Evolutionary conservation across 1,140 invertebrate species (phyloP), one percentile per base, ranked within the genome.

Genomic region (Drosophila ercepeae): DNA sequence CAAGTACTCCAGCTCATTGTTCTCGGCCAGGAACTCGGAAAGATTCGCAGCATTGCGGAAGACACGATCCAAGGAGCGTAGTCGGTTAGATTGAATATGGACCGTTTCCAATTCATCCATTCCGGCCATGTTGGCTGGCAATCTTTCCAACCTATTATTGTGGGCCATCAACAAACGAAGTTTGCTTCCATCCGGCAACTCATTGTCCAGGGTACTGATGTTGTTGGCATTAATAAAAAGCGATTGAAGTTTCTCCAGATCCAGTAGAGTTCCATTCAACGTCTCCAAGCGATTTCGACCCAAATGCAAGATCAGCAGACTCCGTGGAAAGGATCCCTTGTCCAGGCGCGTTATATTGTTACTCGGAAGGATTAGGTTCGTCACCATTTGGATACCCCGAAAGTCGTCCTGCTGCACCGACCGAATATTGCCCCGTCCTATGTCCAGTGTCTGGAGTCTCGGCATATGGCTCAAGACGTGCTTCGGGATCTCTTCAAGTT

Each of bases 221-320:
- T 95, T 93, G 84, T 97, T 97, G 14, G 93, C 92, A 84, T 96
- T 96, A 21, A 96, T 93, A 51, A 96, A 94, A 32, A 97, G 92
- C 94, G 95, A 96, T 78, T 95, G 94, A 11, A 97, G 91, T 51
- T 95, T 93, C 65, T 94, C 93, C 25, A 96, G 82, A 51, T 95
- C 94, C 55, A 94, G 93, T 11, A 97, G 86, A 0, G 95, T 95
- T 9, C 94, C 94, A 76, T 96, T 97, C n/a, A 97, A 91, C 60
- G 93, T 93, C 41, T 92, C 93, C 11, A 97, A 90, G 60, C 94
- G 93, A 91, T 97, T 97, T 2, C 94, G 92, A 0, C 94, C 95
- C 21, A 97, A 90, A 77, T 96, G 95, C 3, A 96, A 90, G 45
- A 95, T 94, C 19, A 94, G 92, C 29, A 96, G 76, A 1, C 94